phyloP scores from a whole-genome alignment of 35 echinoderm and acorn worm genomes.

The Amphiura filiformis region DNA sequence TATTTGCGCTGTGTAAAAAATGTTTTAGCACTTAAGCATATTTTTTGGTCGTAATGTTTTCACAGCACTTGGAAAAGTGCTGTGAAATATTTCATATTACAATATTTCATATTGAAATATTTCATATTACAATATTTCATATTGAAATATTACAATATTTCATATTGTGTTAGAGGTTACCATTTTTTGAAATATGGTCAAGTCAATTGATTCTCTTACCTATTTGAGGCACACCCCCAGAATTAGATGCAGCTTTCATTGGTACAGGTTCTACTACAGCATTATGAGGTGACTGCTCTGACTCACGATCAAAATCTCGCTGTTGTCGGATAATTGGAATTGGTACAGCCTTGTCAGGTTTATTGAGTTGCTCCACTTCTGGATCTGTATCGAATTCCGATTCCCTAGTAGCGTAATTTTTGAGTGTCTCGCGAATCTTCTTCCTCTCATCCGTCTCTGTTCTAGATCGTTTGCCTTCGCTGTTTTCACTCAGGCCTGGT shows the following conservation, averaged over 20 bases:
- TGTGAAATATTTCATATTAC: no score
- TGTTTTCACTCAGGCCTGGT: slow-evolving; percentile 65
- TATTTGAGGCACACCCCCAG: slow-evolving; percentile 80
- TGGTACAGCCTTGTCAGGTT: slow-evolving; percentile 82
- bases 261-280: slow-evolving; percentile 94
- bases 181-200: no score
- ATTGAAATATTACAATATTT: no score
- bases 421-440: slow-evolving; percentile 56
- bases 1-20: no score
- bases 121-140: no score
- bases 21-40: no score
- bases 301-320: slow-evolving; percentile 86
- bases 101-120: no score
- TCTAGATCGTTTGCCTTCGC: slow-evolving; percentile 29
- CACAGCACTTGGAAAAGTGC: no score
- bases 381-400: slow-evolving; percentile 97
- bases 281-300: slow-evolving; percentile 96
- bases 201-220: no score
- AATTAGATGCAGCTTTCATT: slow-evolving; percentile 64
- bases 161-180: no score
- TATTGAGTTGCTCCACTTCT: slow-evolving; percentile 87
- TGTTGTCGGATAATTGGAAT: slow-evolving; percentile 95
- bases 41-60: no score
- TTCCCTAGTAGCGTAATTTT: slow-evolving; percentile 71
- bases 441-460: slow-evolving; percentile 73